Evolutionary conservation across 1,140 invertebrate genomes (phyloP).

Genomic region (Drosophila arawakana): DNA sequence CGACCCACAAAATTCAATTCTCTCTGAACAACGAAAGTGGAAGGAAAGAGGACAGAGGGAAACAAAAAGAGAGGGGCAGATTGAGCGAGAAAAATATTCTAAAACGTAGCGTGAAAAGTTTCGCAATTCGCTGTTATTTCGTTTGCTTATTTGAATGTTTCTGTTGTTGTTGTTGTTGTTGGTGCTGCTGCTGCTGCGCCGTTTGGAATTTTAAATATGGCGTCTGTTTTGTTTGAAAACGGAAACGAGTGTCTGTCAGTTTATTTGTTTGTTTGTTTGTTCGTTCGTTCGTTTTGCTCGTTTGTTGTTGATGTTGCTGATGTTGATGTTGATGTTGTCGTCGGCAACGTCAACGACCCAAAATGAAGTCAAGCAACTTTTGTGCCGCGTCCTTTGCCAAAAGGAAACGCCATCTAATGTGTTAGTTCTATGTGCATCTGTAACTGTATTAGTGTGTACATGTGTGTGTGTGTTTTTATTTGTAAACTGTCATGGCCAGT

Average conservation of each 20-base stretch:
- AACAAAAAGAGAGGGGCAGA: background rate
- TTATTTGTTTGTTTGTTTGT: conserved; percentile 72
- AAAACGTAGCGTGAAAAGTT: conserved; percentile 70
- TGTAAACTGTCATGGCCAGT: conserved; percentile 58
- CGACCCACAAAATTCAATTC: conserved; percentile 58
- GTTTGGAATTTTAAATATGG: conserved; percentile 83
- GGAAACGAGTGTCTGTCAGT: conserved; percentile 82
- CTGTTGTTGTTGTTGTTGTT: conserved; percentile 39
- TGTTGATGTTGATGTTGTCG: conserved; percentile 45
- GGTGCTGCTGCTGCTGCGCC: conserved; percentile 34
- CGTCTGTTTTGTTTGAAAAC: conserved; percentile 82
- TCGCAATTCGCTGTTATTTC: conserved; percentile 73
- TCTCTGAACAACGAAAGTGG: background rate
- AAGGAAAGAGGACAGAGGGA: background rate
- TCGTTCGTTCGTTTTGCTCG: conserved; percentile 16
- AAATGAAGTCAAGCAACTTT: conserved; percentile 77
- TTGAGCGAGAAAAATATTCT: conserved; percentile 4
- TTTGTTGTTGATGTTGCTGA: conserved; percentile 30
- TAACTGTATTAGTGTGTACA: conserved; percentile 16
- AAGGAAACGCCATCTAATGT: conserved; percentile 78
- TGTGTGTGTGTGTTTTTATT: conserved; percentile 45
- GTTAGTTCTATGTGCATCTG: conserved; percentile 64
- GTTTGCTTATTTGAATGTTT: conserved; percentile 53
- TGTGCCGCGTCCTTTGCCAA: conserved; percentile 60
- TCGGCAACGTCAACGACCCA: conserved; percentile 58